Conservation (phyloP, 2,797 vertebrate genomes). For the Myotis daubentonii region DNA sequence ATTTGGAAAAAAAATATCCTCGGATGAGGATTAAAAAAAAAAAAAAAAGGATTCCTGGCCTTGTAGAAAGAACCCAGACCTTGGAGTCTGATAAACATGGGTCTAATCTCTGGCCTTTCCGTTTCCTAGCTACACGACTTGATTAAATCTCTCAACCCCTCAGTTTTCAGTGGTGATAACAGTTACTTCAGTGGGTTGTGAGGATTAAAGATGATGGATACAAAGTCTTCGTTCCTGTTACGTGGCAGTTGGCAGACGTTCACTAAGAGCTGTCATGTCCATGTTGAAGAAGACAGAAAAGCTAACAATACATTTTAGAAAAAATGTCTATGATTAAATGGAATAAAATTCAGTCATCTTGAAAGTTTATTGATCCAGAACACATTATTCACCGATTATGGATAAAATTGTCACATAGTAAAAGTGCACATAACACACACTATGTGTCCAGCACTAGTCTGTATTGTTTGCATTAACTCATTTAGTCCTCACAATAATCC, state of each 20-base stretch:
- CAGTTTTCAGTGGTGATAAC: background rate
- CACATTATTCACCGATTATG: background rate
- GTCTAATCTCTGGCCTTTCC: background rate
- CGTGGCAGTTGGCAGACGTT: background rate
- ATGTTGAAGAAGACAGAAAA: constrained; percentile 47
- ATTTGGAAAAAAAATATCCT: background rate
- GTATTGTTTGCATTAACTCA: background rate
- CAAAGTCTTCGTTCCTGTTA: background rate
- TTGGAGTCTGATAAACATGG: background rate
- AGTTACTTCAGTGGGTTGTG: background rate
- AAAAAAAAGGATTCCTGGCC: background rate
- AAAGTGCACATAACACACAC: background rate
- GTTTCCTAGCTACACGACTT: background rate
- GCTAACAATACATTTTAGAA: background rate
- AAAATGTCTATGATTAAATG: constrained; percentile 10
- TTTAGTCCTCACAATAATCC: background rate
- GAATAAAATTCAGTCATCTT: background rate
- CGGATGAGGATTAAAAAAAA: background rate
- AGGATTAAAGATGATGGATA: background rate
- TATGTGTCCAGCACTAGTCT: background rate
- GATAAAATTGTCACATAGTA: background rate
- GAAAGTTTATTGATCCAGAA: constrained; percentile 7
- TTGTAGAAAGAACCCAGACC: background rate
- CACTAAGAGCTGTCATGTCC: background rate
- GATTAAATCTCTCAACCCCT: background rate